Evolutionary conservation across 2,888 invertebrate species (phyloP), one percentile per base, ranked within the genome.

Genomic region (Geophilus truncorum): DNA sequence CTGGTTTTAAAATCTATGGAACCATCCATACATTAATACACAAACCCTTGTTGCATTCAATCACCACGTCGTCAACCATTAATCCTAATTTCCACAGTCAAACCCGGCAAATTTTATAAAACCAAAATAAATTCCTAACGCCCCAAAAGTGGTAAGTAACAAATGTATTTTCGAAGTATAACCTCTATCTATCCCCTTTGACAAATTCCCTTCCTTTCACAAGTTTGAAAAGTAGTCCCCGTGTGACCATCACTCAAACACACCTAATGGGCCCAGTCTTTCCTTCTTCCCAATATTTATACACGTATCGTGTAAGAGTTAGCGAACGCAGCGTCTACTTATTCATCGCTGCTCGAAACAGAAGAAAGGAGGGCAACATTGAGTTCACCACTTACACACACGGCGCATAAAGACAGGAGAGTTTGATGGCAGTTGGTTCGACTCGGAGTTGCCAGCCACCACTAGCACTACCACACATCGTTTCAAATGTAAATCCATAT

Each of bases 401-500:
- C n/a, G 0, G 21, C 21, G 21, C 5, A 23, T 2, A 62, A 62
- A 62, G 57, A 62, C 21, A n/a, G n/a, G n/a, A 62, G 23, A 10
- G 57, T 62, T 62, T 62, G 57, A 62, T 23, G 57, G 57, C 57
- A 62, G 57, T 62, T 62, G 57, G 21, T 62, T 62, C 57, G 57
- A 62, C 23, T 62, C 7, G 57, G 40, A 0, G 40, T 40, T 36
- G 36, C 36, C 36, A 36, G 12, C 57, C n/a, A n/a, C 57, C 23
- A 62, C 23, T 18, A 40, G 21, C 57, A 21, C 57, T 15, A 51
- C 51, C 57, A 62, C 57, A 62, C 57, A 23, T 62, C 57, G 57
- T 62, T 62, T 62, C 57, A 62, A 62, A 62, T 62, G 57, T 62
- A 62, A 62, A 62, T 62, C 57, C 57, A 62, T 62, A 62, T 62